A percentile compares a stretch with the other conserved stretches of the same genome.
Conservation (phyloP, 2,113 vertebrate species). For the Oxygymnocypris stewartii region DNA sequence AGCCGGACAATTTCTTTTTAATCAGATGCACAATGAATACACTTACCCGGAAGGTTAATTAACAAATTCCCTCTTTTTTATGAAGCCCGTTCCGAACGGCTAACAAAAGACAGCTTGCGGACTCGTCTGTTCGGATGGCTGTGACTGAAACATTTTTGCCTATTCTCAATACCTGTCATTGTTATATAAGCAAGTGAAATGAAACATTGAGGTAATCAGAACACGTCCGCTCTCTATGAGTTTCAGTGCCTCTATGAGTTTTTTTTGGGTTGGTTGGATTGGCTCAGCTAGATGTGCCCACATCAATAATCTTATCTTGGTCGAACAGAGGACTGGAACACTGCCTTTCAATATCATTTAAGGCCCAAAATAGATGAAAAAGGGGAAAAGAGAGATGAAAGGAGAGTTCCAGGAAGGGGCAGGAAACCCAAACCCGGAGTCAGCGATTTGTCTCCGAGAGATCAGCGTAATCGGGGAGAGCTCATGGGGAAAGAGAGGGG, state of each 20-base stretch:
- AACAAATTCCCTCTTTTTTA: slow-evolving; percentile 21
- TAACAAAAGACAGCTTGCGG: slow-evolving; percentile 30
- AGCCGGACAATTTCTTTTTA: not conserved
- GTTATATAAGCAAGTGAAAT: not conserved
- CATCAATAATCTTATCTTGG: slow-evolving; percentile 50
- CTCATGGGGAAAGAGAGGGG: slow-evolving; percentile 44
- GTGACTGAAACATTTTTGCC: slow-evolving; percentile 23
- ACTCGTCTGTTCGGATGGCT: not conserved
- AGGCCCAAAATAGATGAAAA: slow-evolving; percentile 48
- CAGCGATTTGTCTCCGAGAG: slow-evolving; percentile 52
- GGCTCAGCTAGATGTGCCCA: not conserved
- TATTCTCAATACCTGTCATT: slow-evolving; percentile 14
- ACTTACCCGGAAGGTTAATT: slow-evolving; percentile 35
- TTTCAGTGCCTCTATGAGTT: not conserved
- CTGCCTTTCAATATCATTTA: slow-evolving; percentile 42
- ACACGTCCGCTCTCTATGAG: not conserved
- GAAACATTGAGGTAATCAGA: not conserved
- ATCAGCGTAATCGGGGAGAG: slow-evolving; percentile 45
- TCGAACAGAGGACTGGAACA: slow-evolving; percentile 44
- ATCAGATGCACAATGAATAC: slow-evolving; percentile 29
- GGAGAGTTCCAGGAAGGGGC: slow-evolving; percentile 50
- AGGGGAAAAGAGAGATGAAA: slow-evolving; percentile 55
- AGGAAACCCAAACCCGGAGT: slow-evolving; percentile 55
- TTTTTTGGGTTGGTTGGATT: not conserved
- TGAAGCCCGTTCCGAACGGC: not conserved